A percentile compares a stretch with the other conserved stretches of the same genome.
These are phyloP conservation scores for Heliocidaris tuberculata DNA, from an alignment of 35 echinoderm and acorn worm genomes.

Conservation along the genomic window DNA sequence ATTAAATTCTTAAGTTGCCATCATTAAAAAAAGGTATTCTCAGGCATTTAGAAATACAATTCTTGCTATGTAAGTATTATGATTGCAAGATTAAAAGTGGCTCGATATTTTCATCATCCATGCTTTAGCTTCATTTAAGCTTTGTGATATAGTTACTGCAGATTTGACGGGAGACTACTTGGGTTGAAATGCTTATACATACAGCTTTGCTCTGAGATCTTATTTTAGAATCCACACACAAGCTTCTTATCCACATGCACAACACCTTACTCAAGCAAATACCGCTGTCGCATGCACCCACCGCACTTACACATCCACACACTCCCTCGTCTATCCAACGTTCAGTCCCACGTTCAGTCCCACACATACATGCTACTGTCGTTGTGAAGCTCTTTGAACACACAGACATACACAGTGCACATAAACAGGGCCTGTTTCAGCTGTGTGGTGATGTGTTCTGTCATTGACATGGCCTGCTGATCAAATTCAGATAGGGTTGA, in stretches of 20 bases:
- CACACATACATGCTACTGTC: not conserved
- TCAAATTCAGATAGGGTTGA: slow-evolving; percentile 37
- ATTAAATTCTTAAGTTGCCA: too few relatives aligned
- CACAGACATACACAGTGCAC: slow-evolving; percentile 7
- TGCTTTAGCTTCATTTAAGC: too few relatives aligned
- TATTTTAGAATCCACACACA: slow-evolving; percentile 18
- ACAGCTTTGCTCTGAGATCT: not conserved
- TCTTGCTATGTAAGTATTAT: too few relatives aligned
- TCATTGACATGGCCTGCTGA: slow-evolving; percentile 13
- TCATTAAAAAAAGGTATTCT: too few relatives aligned
- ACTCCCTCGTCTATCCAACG: not conserved
- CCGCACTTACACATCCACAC: not conserved
- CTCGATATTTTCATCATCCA: too few relatives aligned
- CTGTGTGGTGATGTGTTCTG: not conserved
- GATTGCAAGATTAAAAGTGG: too few relatives aligned
- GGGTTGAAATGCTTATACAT: not conserved
- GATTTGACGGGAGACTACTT: not conserved
- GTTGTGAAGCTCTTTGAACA: not conserved
- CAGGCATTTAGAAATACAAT: too few relatives aligned
- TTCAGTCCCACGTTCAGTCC: not conserved
- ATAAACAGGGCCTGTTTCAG: not conserved
- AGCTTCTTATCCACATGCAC: not conserved
- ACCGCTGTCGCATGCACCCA: not conserved
- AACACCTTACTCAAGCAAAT: not conserved
- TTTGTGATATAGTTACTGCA: not conserved